Evolutionary conservation across 2,113 vertebrate genomes (phyloP).

Genomic region (Colistium nudipinnis): DNA sequence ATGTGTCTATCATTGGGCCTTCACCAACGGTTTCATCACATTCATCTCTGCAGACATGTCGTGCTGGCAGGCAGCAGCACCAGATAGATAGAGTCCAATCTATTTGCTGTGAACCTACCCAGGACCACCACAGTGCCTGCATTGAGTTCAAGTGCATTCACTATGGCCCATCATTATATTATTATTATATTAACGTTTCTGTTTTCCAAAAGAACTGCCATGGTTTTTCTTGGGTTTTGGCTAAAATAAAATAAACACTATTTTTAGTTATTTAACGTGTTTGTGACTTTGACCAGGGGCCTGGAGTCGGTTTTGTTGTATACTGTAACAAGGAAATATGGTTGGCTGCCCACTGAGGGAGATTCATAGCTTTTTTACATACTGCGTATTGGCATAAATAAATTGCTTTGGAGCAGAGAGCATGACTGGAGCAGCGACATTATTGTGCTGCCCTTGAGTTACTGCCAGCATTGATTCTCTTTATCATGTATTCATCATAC

Average conservation of each 20-base stretch:
- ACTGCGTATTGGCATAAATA: not conserved
- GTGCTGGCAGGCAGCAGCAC: not conserved
- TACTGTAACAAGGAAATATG: constrained; percentile 5
- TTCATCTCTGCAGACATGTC: constrained; percentile 15
- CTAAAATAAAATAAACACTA: not conserved
- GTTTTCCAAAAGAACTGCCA: not conserved
- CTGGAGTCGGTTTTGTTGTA: not conserved
- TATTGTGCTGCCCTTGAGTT: constrained; percentile 29
- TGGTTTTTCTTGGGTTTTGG: not conserved
- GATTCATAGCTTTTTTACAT: constrained; percentile 28
- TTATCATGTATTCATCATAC: constrained; percentile 2
- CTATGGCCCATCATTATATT: no score
- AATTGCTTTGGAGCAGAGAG: constrained; percentile 2
- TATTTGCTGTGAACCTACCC: not conserved
- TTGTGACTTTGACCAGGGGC: not conserved
- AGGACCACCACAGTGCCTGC: not conserved
- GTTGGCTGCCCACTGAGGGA: not conserved
- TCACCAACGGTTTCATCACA: constrained; percentile 31
- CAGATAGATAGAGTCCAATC: not conserved
- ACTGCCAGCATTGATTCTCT: constrained; percentile 20
- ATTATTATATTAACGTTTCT: not conserved
- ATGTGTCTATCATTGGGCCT: constrained; percentile 17
- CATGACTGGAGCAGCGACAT: constrained; percentile 10
- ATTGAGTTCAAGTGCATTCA: no score
- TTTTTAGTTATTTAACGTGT: not conserved